Evolutionary conservation across 30 jellyfish, hydroid and myxozoan genomes (phyloP), one percentile per base, ranked within the genome.

Genomic region (Turritopsis rubra): DNA sequence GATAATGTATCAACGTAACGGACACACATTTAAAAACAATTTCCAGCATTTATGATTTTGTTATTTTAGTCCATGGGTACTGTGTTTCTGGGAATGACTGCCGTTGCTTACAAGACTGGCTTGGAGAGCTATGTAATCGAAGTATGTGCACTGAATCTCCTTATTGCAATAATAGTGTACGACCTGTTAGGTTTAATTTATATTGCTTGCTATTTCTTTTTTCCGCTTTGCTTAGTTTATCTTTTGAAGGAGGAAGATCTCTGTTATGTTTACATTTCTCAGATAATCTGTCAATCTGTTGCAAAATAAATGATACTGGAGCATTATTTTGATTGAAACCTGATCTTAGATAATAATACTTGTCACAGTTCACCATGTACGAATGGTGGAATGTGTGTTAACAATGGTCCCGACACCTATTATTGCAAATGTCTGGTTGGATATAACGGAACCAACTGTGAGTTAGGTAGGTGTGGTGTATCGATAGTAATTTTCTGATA

Each of bases 71-170:
- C 29, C 75, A 93, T 89, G 99, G 99, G 16, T 52, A 66, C n/a
- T 93, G 99, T 77, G 71, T 72, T 24, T 19, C 71, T 53, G 99
- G 99, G 1, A 80, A 78, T 73, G 99, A 93, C 53, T 93, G 99
- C 82, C 21, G 53, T 25, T 93, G 99, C 73, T 29, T 65, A 28
- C 68, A 26, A 22, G 94, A 83, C 71, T 93, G 99, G 99, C 68
- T 90, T 28, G 99, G 99, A 52, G 79, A 66, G 1, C 52, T 41
- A 31, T 93, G 99, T 81, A 84, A 92, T 71, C 41, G 68, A 70
- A 24, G 31, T 22, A 29, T n/a, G 73, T 75, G 16, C 16, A 29
- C 16, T 0, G 60, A 41, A 41, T 13, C 13, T 41, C 13, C n/a
- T n/a, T n/a, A n/a, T n/a, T n/a, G n/a, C n/a, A n/a, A n/a, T n/a